These are phyloP conservation scores for Acleris holmiana DNA, from an alignment of 2,888 invertebrate species.

Conservation along the genomic window DNA sequence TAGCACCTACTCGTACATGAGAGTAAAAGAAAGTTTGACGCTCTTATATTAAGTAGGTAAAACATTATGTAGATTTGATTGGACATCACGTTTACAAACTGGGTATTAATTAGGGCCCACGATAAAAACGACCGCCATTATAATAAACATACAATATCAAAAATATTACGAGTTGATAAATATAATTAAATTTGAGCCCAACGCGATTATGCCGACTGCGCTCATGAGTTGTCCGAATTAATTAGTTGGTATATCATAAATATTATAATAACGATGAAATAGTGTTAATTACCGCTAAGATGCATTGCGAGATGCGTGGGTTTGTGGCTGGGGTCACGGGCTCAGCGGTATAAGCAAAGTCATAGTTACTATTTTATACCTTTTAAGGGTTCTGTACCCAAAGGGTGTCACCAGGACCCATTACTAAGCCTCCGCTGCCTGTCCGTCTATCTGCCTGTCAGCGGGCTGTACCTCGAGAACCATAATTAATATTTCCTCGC, in stretches of 20 bases:
- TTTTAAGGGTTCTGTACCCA: too few species aligned
- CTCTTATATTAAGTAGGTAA: not conserved
- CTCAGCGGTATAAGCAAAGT: too few species aligned
- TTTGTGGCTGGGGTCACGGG: not conserved
- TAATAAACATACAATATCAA: slow-evolving; percentile 16
- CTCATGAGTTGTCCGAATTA: slow-evolving; percentile 24
- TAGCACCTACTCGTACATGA: too few species aligned
- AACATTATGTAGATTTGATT: slow-evolving; percentile 6
- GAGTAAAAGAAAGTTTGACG: not conserved
- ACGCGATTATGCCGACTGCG: slow-evolving; percentile 13
- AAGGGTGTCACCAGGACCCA: too few species aligned
- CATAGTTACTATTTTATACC: too few species aligned
- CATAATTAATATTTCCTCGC: too few species aligned
- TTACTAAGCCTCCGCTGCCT: too few species aligned
- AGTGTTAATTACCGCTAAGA: slow-evolving; percentile 21
- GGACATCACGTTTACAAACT: not conserved
- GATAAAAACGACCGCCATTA: slow-evolving; percentile 19
- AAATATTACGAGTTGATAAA: slow-evolving; percentile 11
- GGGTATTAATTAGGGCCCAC: slow-evolving; percentile 10
- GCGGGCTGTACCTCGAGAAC: too few species aligned
- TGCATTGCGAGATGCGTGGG: slow-evolving; percentile 24
- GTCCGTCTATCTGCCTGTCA: too few species aligned
- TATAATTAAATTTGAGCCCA: slow-evolving; percentile 19
- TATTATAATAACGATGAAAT: slow-evolving; percentile 28
- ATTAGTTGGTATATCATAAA: slow-evolving; percentile 24